Conservation (phyloP, 2,113 vertebrate species). For the Otocyon megalotis region DNA sequence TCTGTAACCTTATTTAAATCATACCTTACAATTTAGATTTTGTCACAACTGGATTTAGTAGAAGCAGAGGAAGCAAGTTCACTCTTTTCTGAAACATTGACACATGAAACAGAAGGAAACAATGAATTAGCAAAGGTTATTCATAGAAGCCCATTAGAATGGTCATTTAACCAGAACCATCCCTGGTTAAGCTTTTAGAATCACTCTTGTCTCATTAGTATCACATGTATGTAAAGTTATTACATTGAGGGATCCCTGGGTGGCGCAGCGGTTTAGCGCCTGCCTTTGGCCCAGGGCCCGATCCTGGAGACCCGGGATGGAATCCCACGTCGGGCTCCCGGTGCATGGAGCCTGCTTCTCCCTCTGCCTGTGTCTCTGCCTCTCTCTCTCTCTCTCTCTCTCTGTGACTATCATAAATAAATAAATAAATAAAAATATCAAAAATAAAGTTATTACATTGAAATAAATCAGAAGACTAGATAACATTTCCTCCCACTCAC, state of each 20-base stretch:
- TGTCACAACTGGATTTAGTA: slow-evolving; percentile 31
- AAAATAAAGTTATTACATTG: background rate
- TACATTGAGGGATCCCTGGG: no score
- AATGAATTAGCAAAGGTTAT: slow-evolving; percentile 77
- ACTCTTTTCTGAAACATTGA: slow-evolving; percentile 40
- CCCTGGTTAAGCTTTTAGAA: background rate
- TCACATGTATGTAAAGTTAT: background rate
- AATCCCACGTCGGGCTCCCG: no score
- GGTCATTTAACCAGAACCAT: no score
- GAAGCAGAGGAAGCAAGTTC: slow-evolving; percentile 27
- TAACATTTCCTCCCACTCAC: background rate
- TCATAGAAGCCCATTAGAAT: slow-evolving; percentile 75
- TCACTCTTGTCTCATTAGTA: background rate
- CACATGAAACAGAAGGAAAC: slow-evolving; percentile 42
- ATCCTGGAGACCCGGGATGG: no score
- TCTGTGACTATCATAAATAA: no score
- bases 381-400: no score
- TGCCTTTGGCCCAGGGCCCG: no score
- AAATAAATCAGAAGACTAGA: background rate
- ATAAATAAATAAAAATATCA: no score
- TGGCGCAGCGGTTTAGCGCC: no score
- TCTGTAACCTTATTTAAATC: slow-evolving; percentile 50
- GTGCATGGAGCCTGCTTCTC: no score
- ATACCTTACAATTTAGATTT: slow-evolving; percentile 42
- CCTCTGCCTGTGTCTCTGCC: no score